A percentile compares a stretch with the other conserved stretches of the same genome.
Conservation (phyloP, 2,888 invertebrate species). For the Embidobia sp. region DNA sequence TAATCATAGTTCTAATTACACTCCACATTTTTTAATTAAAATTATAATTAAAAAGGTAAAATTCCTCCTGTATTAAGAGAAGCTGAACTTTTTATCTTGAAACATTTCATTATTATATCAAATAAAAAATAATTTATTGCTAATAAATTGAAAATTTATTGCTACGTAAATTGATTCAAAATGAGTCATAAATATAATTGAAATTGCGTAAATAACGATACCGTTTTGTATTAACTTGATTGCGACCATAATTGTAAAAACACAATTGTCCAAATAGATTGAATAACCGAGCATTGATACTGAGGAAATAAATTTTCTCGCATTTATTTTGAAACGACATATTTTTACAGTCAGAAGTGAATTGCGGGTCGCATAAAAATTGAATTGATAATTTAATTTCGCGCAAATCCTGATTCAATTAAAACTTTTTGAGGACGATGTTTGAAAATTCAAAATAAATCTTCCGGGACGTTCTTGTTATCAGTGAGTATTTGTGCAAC, state of each 20-base stretch:
- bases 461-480: conserved; percentile 11
- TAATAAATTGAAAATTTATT: too few species aligned
- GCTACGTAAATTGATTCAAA: too few species aligned
- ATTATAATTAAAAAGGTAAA: too few species aligned
- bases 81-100: too few species aligned
- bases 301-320: not conserved
- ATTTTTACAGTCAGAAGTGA: conserved; percentile 18
- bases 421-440: conserved; percentile 26
- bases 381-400: conserved; percentile 29
- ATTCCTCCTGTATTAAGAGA: too few species aligned
- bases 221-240: too few species aligned
- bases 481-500: conserved; percentile 9
- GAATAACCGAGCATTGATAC: not conserved
- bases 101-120: too few species aligned
- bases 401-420: conserved; percentile 38
- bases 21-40: too few species aligned
- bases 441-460: conserved; percentile 30
- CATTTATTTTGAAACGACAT: not conserved
- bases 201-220: too few species aligned
- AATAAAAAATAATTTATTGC: too few species aligned
- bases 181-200: too few species aligned
- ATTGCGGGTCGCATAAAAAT: conserved; percentile 15
- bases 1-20: too few species aligned
- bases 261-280: not conserved
- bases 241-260: not conserved